phyloP scores from a whole-genome alignment of 2,888 invertebrate species.

The Acanthacorydalis orientalis region DNA sequence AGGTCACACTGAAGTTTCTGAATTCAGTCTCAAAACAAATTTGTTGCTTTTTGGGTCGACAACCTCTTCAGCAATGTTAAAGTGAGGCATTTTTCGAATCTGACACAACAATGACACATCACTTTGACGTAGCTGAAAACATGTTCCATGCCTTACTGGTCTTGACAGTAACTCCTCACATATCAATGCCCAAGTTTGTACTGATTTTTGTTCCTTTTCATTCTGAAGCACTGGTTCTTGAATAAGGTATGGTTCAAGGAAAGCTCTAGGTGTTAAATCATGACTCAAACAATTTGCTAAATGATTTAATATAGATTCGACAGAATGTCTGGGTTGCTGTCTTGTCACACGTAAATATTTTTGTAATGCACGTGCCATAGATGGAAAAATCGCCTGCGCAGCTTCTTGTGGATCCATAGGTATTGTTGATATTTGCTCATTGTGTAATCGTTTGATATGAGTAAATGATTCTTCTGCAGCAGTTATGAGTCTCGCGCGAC shows the following conservation, averaged over 20 bases:
- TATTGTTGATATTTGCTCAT: slow-evolving; percentile 49
- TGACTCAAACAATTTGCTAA: slow-evolving; percentile 82
- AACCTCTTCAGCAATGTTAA: slow-evolving; percentile 88
- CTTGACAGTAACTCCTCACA: slow-evolving; percentile 83
- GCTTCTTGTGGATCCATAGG: slow-evolving; percentile 91
- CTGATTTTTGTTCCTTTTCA: slow-evolving; percentile 59
- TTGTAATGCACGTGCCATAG: slow-evolving; percentile 87
- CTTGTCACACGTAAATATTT: slow-evolving; percentile 90
- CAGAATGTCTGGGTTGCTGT: slow-evolving; percentile 90
- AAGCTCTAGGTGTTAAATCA: slow-evolving; percentile 86
- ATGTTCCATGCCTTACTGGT: slow-evolving; percentile 63
- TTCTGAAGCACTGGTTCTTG: slow-evolving; percentile 74
- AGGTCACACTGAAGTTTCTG: slow-evolving; percentile 90
- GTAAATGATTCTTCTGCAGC: slow-evolving; percentile 98
- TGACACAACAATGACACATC: slow-evolving; percentile 84
- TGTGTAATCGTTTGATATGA: slow-evolving; percentile 74
- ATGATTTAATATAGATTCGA: slow-evolving; percentile 82
- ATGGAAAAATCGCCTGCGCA: slow-evolving; percentile 94
- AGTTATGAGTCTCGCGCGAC: slow-evolving; percentile 74
- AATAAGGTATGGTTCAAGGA: slow-evolving; percentile 82
- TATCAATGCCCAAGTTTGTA: slow-evolving; percentile 93
- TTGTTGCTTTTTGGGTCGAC: slow-evolving; percentile 92
- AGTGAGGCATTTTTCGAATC: slow-evolving; percentile 76
- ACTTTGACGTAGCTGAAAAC: slow-evolving; percentile 84
- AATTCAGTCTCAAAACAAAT: slow-evolving; percentile 84